Percentiles rank a stretch among this genome's conserved stretches.
Conservation (phyloP, 2,888 invertebrate genomes). For the Nyleta sp. region DNA sequence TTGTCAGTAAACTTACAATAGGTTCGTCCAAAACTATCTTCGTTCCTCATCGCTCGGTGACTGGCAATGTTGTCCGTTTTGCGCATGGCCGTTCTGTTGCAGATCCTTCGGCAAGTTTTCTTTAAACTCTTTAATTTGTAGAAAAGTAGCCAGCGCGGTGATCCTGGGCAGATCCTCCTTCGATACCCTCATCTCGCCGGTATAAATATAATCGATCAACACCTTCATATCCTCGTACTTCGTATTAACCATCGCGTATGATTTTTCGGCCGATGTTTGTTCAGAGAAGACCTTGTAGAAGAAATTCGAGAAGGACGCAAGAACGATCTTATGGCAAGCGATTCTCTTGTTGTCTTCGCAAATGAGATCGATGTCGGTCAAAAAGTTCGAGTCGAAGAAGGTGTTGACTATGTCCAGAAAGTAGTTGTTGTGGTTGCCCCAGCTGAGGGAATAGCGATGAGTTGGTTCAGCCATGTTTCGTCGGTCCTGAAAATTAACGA, state of each 20-base stretch:
- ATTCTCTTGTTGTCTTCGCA: constrained; percentile 36
- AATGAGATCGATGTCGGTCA: constrained; percentile 44
- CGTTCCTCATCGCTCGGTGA: not conserved
- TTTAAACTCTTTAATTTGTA: constrained; percentile 38
- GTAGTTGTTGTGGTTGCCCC: constrained; percentile 27
- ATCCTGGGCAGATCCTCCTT: constrained; percentile 37
- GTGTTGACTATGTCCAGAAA: constrained; percentile 25
- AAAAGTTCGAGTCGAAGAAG: constrained; percentile 26
- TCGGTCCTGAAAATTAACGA: too few species aligned
- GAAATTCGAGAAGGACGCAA: constrained; percentile 40
- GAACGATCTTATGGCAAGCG: constrained; percentile 37
- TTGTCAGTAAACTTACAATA: too few species aligned
- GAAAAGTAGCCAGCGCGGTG: constrained; percentile 32
- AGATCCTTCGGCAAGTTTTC: constrained; percentile 26
- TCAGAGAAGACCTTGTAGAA: constrained; percentile 38
- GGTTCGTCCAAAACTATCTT: too few species aligned
- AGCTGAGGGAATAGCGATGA: constrained; percentile 14
- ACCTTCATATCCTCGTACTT: constrained; percentile 42
- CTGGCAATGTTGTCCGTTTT: not conserved
- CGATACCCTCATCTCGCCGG: constrained; percentile 32
- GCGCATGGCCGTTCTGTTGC: constrained; percentile 2
- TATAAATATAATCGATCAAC: constrained; percentile 51
- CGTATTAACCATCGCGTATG: constrained; percentile 39
- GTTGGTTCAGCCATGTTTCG: constrained; percentile 22
- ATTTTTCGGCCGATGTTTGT: constrained; percentile 6